A percentile compares a stretch with the other conserved stretches of the same genome.
phyloP scores from a whole-genome alignment of 2,797 vertebrate species.

The Manis javanica region DNA sequence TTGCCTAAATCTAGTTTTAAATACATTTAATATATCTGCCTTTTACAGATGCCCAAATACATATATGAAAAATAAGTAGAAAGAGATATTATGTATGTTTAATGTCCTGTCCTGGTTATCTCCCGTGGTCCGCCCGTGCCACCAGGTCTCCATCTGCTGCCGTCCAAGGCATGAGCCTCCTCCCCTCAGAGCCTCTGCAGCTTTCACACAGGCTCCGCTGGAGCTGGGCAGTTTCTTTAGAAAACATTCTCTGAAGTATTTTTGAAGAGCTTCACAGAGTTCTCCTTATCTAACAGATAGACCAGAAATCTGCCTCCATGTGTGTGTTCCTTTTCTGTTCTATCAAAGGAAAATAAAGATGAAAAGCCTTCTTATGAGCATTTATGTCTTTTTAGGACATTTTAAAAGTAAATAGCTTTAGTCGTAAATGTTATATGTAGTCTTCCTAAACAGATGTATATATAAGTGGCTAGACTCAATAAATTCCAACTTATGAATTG shows the following conservation, averaged over 20 bases:
- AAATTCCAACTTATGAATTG: slow-evolving; percentile 50
- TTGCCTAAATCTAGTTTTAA: not conserved
- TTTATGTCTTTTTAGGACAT: not conserved
- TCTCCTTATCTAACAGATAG: slow-evolving; percentile 46
- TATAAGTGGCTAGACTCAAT: slow-evolving; percentile 19
- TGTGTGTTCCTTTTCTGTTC: slow-evolving; percentile 47
- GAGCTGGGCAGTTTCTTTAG: not conserved
- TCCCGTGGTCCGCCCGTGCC: not conserved
- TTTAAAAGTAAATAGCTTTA: slow-evolving; percentile 29
- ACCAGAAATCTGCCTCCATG: slow-evolving; percentile 1
- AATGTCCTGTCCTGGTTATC: not conserved
- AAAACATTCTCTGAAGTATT: slow-evolving; percentile 50
- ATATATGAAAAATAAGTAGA: not conserved
- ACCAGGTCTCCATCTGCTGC: not conserved
- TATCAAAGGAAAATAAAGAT: slow-evolving; percentile 53
- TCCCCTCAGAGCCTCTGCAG: not conserved
- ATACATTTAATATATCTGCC: not conserved
- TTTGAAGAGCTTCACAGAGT: slow-evolving; percentile 26
- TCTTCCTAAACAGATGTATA: slow-evolving; percentile 2
- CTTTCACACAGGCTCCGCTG: not conserved
- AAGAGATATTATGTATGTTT: not conserved
- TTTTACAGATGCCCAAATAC: not conserved
- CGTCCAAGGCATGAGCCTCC: not conserved
- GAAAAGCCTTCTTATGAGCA: slow-evolving; percentile 2
- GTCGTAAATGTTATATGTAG: not conserved